Conservation (phyloP, 2,888 invertebrate species). For the Hydropsyche betteni region DNA sequence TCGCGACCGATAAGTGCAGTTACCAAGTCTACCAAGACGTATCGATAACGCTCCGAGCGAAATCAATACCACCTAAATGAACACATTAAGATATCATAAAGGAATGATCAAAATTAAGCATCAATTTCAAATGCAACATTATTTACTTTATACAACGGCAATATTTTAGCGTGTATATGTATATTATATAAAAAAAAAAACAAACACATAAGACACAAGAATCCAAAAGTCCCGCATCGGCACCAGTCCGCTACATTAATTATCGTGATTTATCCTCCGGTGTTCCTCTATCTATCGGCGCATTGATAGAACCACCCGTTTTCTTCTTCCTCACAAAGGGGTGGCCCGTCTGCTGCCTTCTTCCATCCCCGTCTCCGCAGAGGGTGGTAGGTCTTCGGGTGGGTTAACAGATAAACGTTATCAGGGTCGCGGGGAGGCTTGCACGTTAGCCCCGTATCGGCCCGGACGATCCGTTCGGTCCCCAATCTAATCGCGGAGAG, state of each 20-base stretch:
- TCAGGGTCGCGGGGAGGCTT: slow-evolving; percentile 45
- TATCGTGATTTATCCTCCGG: slow-evolving; percentile 47
- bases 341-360: not conserved
- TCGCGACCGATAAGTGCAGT: too few relatives aligned
- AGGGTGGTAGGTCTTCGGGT: slow-evolving; percentile 47
- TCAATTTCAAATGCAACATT: too few relatives aligned
- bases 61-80: too few relatives aligned
- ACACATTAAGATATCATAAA: too few relatives aligned
- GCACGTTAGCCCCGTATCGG: slow-evolving; percentile 46
- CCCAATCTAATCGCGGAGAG: slow-evolving; percentile 53
- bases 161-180: too few relatives aligned
- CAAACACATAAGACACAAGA: too few relatives aligned
- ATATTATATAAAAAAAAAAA: too few relatives aligned
- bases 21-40: too few relatives aligned
- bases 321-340: slow-evolving; percentile 36
- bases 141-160: too few relatives aligned
- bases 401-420: slow-evolving; percentile 51
- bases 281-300: slow-evolving; percentile 38
- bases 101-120: too few relatives aligned
- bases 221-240: too few relatives aligned
- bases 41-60: too few relatives aligned
- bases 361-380: not conserved
- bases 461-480: slow-evolving; percentile 46
- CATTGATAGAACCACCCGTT: slow-evolving; percentile 45
- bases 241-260: slow-evolving; percentile 43